Evolutionary conservation across 2,797 vertebrate species (phyloP), one percentile per base, ranked within the genome.

Genomic region (Margarornis squamiger): DNA sequence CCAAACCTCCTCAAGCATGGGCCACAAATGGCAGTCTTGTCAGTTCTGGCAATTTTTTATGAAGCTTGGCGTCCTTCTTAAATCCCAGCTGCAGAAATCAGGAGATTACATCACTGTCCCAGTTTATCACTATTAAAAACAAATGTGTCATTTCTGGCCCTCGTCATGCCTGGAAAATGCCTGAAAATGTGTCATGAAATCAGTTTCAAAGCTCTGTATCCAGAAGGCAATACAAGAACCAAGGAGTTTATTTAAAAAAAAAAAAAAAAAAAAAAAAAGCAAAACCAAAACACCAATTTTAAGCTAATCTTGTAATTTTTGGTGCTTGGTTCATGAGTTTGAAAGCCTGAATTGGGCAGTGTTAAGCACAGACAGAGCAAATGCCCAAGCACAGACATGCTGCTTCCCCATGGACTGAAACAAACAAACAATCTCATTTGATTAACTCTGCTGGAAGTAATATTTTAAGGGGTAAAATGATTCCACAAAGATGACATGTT

Each of bases 371-470:
- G 92, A 84, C 58, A 84, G 13, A 85, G 62, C 63, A 85, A 88
- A 93, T 8, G 48, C 58, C 93, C 59, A 65, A 92, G 71, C 71
- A 91, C 84, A 71, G 36, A 76, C 67, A 74, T 51, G n/a, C 79
- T 81, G 77, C 61, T 86, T 89, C 92, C 94, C 95, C 48, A 52
- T 6, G 54, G 86, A 92, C 20, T 54, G 61, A 78, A 95, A 86
- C 71, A 90, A 94, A 79, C 79, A 94, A 92, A 62, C 79, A 93
- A 97, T 54, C 91, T 94, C 74, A 71, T 90, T 78, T 95, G 91
- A 97, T 96, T 95, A 97, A 95, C 95, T 94, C 96, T 87, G 79
- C 88, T 95, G 91, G 93, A 97, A 95, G 94, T 95, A 93, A 93
- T 95, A 87, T 84, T 93, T 95, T 94, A 91, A 82, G 82, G 88